Evolutionary conservation across 2,888 invertebrate genomes (phyloP), one percentile per base, ranked within the genome.

Genomic region (Metallyticus violacea): DNA sequence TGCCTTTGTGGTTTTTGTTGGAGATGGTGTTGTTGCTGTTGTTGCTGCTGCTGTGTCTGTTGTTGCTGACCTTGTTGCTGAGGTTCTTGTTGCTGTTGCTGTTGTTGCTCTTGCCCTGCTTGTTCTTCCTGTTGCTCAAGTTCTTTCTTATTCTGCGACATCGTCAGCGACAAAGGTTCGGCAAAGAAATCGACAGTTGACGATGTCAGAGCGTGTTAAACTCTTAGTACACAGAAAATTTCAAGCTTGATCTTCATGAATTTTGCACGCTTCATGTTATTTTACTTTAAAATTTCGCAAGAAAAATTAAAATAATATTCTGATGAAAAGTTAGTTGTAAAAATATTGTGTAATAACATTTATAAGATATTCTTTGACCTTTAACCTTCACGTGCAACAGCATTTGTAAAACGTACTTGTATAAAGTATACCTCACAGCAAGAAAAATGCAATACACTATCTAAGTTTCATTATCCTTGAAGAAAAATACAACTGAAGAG

Each of bases 61-160:
- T 81, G 81, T 30, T 25, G 7, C 62, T 30, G 40, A 15, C 28
- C 27, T 79, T 81, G 81, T 62, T 83, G 76, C 77, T 77, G 77
- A 77, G 9, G 15, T 1, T 79, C 77, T 77, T 76, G 83, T 26
- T 27, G 83, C 27, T 76, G 83, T 29, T 76, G 81, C 28, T 40
- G 15, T 1, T 79, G 28, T 77, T 76, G 83, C 22, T 27, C 77
- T 25, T 76, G 83, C 25, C 28, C 28, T 28, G 26, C n/a, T 25
- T 76, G 28, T 15, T 28, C 15, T 29, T 83, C 77, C 29, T 29
- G 76, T 28, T 77, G 28, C 77, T 79, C 79, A 7, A 27, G 28
- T 79, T 83, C 83, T 83, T 83, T 83, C 27, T 82, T 82, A 77
- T 76, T 28, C 27, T 83, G 83, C 27, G 83, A 76, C 83, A 83